These are phyloP conservation scores for Ceratina japonica DNA, from an alignment of 1,140 invertebrate species.

Conservation along the genomic window DNA sequence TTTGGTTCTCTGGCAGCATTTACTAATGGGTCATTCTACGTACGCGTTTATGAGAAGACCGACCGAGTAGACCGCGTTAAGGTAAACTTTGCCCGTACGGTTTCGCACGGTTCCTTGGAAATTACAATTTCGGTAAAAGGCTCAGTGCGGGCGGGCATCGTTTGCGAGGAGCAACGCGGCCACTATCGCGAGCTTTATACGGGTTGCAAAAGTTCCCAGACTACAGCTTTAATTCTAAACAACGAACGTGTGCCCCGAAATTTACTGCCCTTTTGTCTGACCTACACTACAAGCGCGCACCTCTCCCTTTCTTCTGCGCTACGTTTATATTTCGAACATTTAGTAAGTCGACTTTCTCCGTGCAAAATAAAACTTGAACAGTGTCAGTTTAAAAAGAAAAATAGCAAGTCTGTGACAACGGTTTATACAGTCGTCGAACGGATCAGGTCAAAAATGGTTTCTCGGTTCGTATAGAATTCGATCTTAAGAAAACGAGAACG, in stretches of 20 bases:
- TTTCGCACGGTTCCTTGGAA: slow-evolving; percentile 16
- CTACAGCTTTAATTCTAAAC: background rate
- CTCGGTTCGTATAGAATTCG: background rate
- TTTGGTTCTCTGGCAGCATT: background rate
- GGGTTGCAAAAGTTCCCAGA: slow-evolving; percentile 2
- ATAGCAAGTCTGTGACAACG: no score
- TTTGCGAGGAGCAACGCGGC: background rate
- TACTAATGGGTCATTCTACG: slow-evolving; percentile 25
- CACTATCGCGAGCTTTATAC: slow-evolving; percentile 4
- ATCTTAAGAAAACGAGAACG: background rate
- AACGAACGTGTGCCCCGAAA: background rate
- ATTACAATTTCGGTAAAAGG: slow-evolving; percentile 47
- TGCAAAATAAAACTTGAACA: no score
- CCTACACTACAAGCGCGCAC: background rate
- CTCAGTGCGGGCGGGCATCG: background rate
- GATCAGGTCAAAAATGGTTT: no score
- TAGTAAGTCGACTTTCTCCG: no score
- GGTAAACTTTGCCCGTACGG: slow-evolving; percentile 5
- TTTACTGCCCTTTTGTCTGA: background rate
- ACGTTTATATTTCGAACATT: no score
- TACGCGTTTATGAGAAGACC: slow-evolving; percentile 9
- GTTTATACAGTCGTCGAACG: no score
- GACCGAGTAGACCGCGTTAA: slow-evolving; percentile 12
- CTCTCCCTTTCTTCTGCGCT: no score
- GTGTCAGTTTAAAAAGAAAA: no score